Base-by-base conservation (phyloP, 2,797 vertebrate species). In the Simalia tracyae region DNA sequence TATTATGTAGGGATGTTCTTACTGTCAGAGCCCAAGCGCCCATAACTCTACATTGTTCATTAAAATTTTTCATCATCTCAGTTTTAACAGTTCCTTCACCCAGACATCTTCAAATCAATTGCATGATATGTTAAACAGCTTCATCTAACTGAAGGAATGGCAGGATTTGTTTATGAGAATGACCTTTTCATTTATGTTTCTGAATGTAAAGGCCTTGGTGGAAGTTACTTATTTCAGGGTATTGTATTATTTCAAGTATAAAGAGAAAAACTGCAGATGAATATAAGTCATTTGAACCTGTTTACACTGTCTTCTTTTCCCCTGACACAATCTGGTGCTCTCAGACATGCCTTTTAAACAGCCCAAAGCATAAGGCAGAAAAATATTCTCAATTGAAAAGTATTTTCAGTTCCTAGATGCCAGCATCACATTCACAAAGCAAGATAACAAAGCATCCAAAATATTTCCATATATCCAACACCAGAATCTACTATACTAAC, bases 71-170 rank as follows among this genome's bases (percentile, higher is more conserved):
- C 61, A 57, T 31, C 6, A 24, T 31, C 12, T 28, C 50, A 86
- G 19, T 22, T 31, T 56, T 36, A 87, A 94, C 5, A 89, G 28
- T 5, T 89, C 84, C 89, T 84, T 72, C 61, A 91, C 81, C 59
- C 46, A 94, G 19, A 26, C 61, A 94, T 56, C 10, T 90, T 14
- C 36, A 96, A 50, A 92, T 36, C 89, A 31, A 92, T 89, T n/a
- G 86, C 2, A 17, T 63, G 84, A 4, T 88, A n/a, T 26, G 19
- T n/a, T 54, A 66, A 26, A 86, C 36, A 15, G 1, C 86, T 76
- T 87, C 42, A 28, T 17, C 46, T 36, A 84, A 59, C 3, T 81
- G 31, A 90, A 90, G 36, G 87, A 90, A 90, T 5, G 28, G 19
- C 50, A 87, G 86, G 50, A 2, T 87, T 24, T 81, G 26, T 72